Conservation (phyloP, 1,140 invertebrate genomes). For the Vollenhovia emeryi region DNA sequence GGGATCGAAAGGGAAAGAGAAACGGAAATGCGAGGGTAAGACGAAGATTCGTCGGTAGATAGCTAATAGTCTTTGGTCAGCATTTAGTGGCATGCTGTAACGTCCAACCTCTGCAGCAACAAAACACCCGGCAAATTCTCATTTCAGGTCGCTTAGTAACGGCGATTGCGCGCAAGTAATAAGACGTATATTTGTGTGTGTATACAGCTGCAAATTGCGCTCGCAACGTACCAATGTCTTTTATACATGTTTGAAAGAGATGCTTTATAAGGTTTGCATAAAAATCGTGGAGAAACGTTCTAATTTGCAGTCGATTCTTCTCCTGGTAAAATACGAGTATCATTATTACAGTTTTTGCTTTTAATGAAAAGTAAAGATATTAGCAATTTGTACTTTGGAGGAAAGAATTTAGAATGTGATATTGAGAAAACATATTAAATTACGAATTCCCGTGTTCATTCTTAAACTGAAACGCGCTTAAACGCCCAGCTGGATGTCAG, state of each 20-base stretch:
- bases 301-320: not conserved
- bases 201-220: not conserved
- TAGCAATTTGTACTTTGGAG: not conserved
- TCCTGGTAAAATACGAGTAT: not conserved
- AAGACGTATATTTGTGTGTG: not conserved
- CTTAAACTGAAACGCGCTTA: not conserved
- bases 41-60: slow-evolving; percentile 61
- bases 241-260: not conserved
- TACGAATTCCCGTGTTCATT: not conserved
- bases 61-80: slow-evolving; percentile 72
- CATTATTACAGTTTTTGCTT: not conserved
- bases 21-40: slow-evolving; percentile 11
- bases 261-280: not conserved
- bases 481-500: not conserved
- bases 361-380: not conserved
- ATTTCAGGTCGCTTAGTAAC: slow-evolving; percentile 70
- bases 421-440: not conserved
- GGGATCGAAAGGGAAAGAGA: slow-evolving; percentile 13
- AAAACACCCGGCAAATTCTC: slow-evolving; percentile 70
- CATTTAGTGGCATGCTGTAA: slow-evolving; percentile 73
- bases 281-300: not conserved
- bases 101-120: slow-evolving; percentile 43
- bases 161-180: not conserved
- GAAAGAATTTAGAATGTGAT: not conserved
- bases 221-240: not conserved